Percentiles rank a stretch among this genome's conserved stretches.
These are phyloP conservation scores for Zaprionus vittiger DNA, from an alignment of 1,140 invertebrate genomes.

Conservation along the genomic window DNA sequence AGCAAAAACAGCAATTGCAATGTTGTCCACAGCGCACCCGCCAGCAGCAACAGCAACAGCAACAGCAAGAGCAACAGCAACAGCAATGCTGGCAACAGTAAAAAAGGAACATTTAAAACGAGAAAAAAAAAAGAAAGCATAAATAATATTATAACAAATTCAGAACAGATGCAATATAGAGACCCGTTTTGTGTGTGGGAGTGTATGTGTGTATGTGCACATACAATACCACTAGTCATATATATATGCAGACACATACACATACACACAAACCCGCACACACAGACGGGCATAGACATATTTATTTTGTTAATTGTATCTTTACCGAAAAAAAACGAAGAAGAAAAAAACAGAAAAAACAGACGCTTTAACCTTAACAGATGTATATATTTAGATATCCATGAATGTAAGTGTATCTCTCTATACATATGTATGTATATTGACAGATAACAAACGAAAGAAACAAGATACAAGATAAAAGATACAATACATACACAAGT, in stretches of 20 bases:
- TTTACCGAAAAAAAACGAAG: conserved; percentile 4
- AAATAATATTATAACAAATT: background rate
- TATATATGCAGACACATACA: background rate
- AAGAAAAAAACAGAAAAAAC: background rate
- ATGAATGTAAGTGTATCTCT: conserved; percentile 27
- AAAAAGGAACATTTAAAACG: conserved; percentile 7
- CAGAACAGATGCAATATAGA: background rate
- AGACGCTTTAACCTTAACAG: conserved; percentile 9
- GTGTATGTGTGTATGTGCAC: conserved; percentile 10
- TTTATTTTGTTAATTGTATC: conserved; percentile 24
- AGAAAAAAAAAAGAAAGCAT: conserved; percentile 5
- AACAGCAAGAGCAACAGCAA: no score
- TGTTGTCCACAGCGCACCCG: no score
- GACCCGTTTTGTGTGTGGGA: background rate
- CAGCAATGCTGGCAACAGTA: background rate
- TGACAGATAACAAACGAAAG: conserved; percentile 9
- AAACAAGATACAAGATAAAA: background rate
- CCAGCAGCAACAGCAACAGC: background rate
- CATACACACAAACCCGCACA: background rate
- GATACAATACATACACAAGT: conserved; percentile 23
- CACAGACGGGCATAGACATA: conserved; percentile 4
- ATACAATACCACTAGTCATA: no score
- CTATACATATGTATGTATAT: conserved; percentile 9
- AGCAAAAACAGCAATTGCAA: background rate
- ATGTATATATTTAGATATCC: conserved; percentile 39